Conservation (phyloP, 2,888 invertebrate genomes). For the Mesodorylaimus sp. region DNA sequence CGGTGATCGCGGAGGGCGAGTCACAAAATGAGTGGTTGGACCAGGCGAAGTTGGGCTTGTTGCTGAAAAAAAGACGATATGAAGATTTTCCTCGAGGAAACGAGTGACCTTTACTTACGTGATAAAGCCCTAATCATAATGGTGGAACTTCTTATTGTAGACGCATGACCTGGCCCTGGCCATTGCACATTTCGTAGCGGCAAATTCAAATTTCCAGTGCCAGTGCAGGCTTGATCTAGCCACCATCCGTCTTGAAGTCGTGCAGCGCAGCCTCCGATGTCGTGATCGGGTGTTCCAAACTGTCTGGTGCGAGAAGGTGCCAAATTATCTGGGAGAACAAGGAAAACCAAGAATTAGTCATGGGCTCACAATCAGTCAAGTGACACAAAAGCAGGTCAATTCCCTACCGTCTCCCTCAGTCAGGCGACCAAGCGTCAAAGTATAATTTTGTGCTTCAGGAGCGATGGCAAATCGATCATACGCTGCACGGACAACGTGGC, state of each 20-base stretch:
- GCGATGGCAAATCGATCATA: neutral
- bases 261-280: neutral
- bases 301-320: neutral
- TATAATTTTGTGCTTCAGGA: neutral
- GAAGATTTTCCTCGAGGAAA: neutral
- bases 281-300: neutral
- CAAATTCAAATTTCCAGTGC: neutral
- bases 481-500: neutral
- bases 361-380: too few relatives aligned
- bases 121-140: neutral
- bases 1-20: too few relatives aligned
- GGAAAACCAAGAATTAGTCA: too few relatives aligned
- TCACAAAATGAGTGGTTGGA: too few relatives aligned
- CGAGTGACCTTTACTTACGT: neutral
- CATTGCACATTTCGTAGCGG: neutral
- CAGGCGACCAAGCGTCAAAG: too few relatives aligned
- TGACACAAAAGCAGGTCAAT: too few relatives aligned
- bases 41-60: too few relatives aligned
- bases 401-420: too few relatives aligned
- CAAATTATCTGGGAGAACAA: neutral
- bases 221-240: neutral
- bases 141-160: neutral
- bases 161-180: neutral
- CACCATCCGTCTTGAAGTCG: neutral
- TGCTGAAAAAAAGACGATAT: too few relatives aligned